Percentiles rank a stretch among this genome's conserved stretches.
These are phyloP conservation scores for Motacilla alba DNA, from an alignment of 2,113 vertebrate species.

Conservation along the genomic window DNA sequence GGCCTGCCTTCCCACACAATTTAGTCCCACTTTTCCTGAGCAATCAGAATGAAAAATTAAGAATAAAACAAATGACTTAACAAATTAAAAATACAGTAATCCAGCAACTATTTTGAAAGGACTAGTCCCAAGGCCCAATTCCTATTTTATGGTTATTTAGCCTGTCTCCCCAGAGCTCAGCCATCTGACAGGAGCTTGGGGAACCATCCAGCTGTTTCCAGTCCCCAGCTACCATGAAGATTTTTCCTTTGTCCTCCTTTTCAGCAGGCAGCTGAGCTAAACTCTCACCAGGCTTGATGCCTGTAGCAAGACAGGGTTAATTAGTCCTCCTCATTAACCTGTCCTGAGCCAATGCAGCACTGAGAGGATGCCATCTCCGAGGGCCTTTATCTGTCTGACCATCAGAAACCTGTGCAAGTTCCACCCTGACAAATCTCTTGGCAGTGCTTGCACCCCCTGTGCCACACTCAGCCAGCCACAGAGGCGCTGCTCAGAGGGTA, in stretches of 20 bases:
- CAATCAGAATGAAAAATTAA: neutral
- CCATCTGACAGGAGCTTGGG: neutral
- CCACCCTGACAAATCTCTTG: neutral
- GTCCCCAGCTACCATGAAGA: neutral
- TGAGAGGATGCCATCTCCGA: neutral
- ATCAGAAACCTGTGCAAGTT: neutral
- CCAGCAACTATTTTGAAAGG: neutral
- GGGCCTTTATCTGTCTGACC: neutral
- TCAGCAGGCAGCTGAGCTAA: neutral
- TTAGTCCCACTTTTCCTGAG: neutral
- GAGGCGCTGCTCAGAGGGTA: neutral
- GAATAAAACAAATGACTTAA: neutral
- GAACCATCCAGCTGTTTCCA: slow-evolving; percentile 20
- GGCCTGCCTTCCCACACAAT: neutral
- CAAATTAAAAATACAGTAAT: neutral
- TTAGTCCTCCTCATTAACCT: neutral
- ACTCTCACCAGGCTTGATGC: neutral
- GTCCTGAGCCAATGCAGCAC: neutral
- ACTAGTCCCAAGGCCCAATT: neutral
- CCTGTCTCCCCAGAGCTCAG: neutral
- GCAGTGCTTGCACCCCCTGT: neutral
- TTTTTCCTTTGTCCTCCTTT: neutral
- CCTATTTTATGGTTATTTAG: neutral
- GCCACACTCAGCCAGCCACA: neutral
- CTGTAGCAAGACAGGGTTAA: neutral